Base-by-base conservation (phyloP, 2,888 invertebrate genomes). In the Acrobeloides nanus region DNA sequence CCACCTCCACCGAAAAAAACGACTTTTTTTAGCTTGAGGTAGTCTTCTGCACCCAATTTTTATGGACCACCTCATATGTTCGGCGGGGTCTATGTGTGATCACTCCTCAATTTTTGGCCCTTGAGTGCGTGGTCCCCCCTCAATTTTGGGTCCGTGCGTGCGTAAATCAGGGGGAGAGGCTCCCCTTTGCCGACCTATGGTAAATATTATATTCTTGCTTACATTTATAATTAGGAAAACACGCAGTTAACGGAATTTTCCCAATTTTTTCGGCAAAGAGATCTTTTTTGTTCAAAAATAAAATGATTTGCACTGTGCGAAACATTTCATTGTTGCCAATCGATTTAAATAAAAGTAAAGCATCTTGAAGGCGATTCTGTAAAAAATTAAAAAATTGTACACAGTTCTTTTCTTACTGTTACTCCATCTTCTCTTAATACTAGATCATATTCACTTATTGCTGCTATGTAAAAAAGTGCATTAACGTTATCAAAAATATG, bases 271-370 rank as follows among this genome's bases (percentile, higher is more conserved):
- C 53, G 20, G 33, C 44, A 38, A 57, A 57, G 4, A 57, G 32
- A 32, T 57, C 57, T 27, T 58, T 50, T 39, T 57, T 57, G 46
- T 57, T 57, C 17, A 57, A 48, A 26, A 57, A 57, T n/a, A 57
- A 45, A 21, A 58, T 58, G 27, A 59, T 25, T 34, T 53, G 50
- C 5, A 53, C 51, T 12, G 37, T 58, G 10, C 20, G 10, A 43
- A 57, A 57, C 27, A 50, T 38, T 23, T 39, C 41, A 35, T 59
- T 57, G 48, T 57, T 57, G 39, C 34, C 55, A 15, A 59, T 45
- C 24, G 46, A 27, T n/a, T 48, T 45, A 38, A 57, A 57, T 3
- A 57, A 41, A n/a, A 48, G 33, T 8, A 59, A 27, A 2, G 58
- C 51, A 20, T 57, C 57, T 10, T 38, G 37, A 32, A 59, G 38